Conservation (phyloP, 2,888 invertebrate genomes). For the Caenorhabditis panamensis region DNA sequence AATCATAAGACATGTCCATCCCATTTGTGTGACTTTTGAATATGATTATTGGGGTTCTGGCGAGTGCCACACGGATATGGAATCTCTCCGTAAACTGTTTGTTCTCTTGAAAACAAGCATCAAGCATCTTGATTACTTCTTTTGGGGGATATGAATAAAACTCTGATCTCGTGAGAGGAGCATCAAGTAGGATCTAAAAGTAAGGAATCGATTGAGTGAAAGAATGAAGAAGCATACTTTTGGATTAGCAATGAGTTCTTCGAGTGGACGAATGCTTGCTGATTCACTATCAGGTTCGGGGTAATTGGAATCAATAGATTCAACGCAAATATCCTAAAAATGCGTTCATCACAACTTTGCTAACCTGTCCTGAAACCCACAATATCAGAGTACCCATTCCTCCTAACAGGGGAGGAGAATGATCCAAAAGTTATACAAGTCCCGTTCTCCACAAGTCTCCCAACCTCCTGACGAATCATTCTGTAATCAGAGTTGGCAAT, state of each 20-base stretch:
- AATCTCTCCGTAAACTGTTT: neutral
- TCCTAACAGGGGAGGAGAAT: neutral
- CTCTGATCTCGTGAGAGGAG: slow-evolving; percentile 1
- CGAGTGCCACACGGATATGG: neutral
- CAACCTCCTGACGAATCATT: neutral
- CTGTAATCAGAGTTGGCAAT: neutral
- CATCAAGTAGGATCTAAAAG: neutral
- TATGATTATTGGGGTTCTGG: slow-evolving; percentile 4
- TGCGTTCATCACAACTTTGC: neutral
- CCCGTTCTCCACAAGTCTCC: neutral
- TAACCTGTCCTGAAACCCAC: too few species aligned
- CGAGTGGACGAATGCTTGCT: neutral
- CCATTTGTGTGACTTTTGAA: neutral
- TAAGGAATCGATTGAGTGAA: neutral
- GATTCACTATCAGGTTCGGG: neutral
- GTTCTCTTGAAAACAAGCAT: neutral
- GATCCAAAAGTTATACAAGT: neutral
- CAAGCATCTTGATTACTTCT: neutral
- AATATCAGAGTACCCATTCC: slow-evolving; percentile 5
- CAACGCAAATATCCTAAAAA: neutral
- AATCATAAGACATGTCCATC: neutral
- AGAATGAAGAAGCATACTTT: neutral
- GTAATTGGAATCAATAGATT: neutral
- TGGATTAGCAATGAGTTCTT: neutral
- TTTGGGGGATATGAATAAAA: neutral